These are phyloP conservation scores for Phrynosoma platyrhinos DNA, from an alignment of 2,113 vertebrate species.

Conservation along the genomic window DNA sequence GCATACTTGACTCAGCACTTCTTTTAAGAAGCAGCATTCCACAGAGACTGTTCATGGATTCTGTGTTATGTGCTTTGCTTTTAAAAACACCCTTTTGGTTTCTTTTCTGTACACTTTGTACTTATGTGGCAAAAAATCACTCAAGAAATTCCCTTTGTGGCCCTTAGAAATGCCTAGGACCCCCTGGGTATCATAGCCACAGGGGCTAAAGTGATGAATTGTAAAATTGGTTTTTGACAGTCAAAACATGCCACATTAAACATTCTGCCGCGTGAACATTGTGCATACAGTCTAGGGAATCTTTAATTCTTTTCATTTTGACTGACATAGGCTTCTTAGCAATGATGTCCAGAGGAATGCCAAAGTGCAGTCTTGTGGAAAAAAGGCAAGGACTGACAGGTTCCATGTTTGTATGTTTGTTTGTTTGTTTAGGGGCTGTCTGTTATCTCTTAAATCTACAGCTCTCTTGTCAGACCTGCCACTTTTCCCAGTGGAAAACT, in stretches of 20 bases:
- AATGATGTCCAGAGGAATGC: background rate
- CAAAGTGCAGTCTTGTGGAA: accelerated
- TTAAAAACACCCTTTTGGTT: constrained; percentile 9
- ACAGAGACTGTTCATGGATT: constrained; percentile 23
- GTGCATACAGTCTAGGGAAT: background rate
- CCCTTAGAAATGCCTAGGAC: background rate
- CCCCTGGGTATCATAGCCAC: background rate
- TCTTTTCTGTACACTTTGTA: constrained; percentile 10
- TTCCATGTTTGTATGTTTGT: constrained; percentile 7
- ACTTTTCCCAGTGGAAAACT: background rate
- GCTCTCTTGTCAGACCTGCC: background rate
- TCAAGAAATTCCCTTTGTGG: constrained; percentile 31
- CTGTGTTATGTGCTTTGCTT: background rate
- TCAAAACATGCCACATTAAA: background rate
- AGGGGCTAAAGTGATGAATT: accelerated
- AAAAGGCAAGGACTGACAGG: background rate
- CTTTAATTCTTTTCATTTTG: constrained; percentile 20
- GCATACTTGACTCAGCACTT: constrained; percentile 31
- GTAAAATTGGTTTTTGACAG: background rate
- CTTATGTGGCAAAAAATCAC: background rate
- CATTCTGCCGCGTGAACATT: background rate
- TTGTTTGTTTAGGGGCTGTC: background rate
- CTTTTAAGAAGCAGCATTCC: background rate
- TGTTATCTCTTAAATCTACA: background rate
- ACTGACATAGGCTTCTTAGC: background rate